phyloP scores from a whole-genome alignment of 2,888 invertebrate genomes.

The Epinotia nisella region DNA sequence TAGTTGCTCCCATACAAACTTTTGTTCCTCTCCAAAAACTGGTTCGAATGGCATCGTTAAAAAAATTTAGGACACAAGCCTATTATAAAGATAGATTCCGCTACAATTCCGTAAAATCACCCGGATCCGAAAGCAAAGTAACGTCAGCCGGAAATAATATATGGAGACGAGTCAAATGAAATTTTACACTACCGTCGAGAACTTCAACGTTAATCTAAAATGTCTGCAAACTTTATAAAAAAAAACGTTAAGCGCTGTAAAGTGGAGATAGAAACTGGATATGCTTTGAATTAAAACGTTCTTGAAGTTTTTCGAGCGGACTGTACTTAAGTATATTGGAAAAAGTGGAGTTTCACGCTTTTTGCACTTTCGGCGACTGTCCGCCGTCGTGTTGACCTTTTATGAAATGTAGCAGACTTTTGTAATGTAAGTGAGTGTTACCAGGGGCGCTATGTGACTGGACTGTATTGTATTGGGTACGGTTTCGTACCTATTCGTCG shows the following conservation, averaged over 20 bases:
- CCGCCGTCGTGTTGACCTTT: constrained; percentile 1
- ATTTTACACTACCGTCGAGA: constrained; percentile 36
- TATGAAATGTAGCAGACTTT: constrained; percentile 7
- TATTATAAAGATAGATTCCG: too few relatives aligned
- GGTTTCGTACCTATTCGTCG: too few relatives aligned
- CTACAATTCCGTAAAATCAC: constrained; percentile 12
- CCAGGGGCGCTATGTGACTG: background rate
- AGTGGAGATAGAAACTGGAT: constrained; percentile 36
- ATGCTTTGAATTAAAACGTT: constrained; percentile 41
- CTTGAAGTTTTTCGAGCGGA: constrained; percentile 34
- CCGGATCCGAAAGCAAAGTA: constrained; percentile 35
- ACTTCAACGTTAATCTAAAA: constrained; percentile 44
- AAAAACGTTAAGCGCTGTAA: constrained; percentile 29
- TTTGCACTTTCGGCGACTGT: constrained; percentile 6
- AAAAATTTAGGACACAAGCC: too few relatives aligned
- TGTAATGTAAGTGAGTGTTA: background rate
- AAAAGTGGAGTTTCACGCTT: constrained; percentile 8
- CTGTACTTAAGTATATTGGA: constrained; percentile 44
- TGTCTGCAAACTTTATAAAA: constrained; percentile 44
- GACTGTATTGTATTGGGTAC: too few relatives aligned
- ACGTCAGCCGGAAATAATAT: constrained; percentile 44
- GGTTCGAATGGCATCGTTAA: too few relatives aligned
- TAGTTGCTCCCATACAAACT: too few relatives aligned
- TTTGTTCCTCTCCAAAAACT: too few relatives aligned
- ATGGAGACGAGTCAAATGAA: constrained; percentile 42